These are phyloP conservation scores for Zosterops borbonicus DNA, from an alignment of 2,113 vertebrate species.

Conservation along the genomic window DNA sequence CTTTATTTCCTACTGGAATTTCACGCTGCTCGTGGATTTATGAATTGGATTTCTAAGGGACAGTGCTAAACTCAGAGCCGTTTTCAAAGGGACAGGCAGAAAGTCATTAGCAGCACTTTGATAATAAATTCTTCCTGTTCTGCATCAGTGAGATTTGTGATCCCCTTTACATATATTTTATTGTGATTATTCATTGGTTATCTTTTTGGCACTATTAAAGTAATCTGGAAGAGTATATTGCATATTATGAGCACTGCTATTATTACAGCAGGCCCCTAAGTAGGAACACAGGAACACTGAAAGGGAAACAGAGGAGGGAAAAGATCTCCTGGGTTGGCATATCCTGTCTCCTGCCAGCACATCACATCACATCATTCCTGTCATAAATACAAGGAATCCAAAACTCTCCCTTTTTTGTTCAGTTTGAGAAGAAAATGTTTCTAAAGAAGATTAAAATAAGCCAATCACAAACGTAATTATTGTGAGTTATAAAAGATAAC, in stretches of 20 bases:
- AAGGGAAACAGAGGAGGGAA: not conserved
- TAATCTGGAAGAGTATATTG: constrained; percentile 31
- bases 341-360: constrained; percentile 48
- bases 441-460: not conserved
- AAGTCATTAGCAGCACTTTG: constrained; percentile 33
- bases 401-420: not conserved
- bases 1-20: constrained; percentile 50
- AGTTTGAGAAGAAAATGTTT: not conserved
- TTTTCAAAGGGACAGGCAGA: constrained; percentile 32
- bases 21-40: constrained; percentile 12
- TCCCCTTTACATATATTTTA: constrained; percentile 26
- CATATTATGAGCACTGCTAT: not conserved
- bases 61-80: not conserved
- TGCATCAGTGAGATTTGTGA: constrained; percentile 53
- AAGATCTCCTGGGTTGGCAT: constrained; percentile 18
- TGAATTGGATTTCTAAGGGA: constrained; percentile 51
- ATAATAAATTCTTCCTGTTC: constrained; percentile 56
- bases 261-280: not conserved
- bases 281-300: constrained; percentile 36
- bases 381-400: not conserved
- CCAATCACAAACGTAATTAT: not conserved
- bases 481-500: not conserved
- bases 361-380: constrained; percentile 1
- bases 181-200: constrained; percentile 32
- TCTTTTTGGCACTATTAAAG: constrained; percentile 35